Conservation (phyloP, 2,113 vertebrate species). For the Odontophorus gujanensis region DNA sequence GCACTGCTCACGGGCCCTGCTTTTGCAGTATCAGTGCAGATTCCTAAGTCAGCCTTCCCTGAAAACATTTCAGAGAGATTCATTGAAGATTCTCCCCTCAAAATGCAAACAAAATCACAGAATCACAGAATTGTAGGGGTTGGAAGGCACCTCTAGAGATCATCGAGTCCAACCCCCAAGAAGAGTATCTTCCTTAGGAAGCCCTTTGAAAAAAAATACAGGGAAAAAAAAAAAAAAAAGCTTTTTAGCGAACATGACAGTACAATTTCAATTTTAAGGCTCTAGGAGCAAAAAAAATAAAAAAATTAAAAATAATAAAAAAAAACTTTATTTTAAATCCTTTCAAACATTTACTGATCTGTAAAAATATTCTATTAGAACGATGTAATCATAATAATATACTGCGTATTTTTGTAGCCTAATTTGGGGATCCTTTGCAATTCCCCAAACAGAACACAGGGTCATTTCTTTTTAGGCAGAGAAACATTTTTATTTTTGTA, state of each 20-base stretch:
- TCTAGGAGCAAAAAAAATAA: neutral
- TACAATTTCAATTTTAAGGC: neutral
- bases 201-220: neutral
- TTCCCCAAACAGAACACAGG: neutral
- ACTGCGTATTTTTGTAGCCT: neutral
- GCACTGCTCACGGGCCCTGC: neutral
- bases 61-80: neutral
- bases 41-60: neutral
- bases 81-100: neutral
- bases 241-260: neutral
- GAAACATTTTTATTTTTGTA: neutral
- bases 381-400: slow-evolving; percentile 4
- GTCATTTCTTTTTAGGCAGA: neutral
- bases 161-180: too few species aligned
- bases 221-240: neutral
- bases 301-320: too few species aligned
- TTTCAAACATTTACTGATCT: neutral
- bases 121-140: too few species aligned
- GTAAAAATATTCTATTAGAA: slow-evolving; percentile 11
- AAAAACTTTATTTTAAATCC: neutral
- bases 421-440: neutral
- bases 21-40: neutral
- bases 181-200: neutral
- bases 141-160: too few species aligned
- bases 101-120: neutral